Percentiles rank a stretch among this genome's conserved stretches.
Conservation (phyloP, 2,888 invertebrate genomes). For the Netelia inedita region DNA sequence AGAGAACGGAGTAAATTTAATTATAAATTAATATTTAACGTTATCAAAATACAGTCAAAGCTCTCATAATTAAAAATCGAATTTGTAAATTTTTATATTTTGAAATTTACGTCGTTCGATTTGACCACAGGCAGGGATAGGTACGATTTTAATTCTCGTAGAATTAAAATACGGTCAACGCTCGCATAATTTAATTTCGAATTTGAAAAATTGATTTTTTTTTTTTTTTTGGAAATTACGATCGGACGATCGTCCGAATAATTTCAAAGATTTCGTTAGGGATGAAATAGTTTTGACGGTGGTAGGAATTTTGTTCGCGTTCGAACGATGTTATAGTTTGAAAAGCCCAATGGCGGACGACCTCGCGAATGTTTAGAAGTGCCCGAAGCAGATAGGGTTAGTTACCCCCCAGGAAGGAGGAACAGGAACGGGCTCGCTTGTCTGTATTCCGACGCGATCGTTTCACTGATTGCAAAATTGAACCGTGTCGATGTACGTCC, state of each 20-base stretch:
- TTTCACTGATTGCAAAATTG: slow-evolving; percentile 11
- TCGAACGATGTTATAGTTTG: neutral
- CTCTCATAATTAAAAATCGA: no score
- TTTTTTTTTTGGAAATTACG: no score
- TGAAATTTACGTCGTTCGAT: no score
- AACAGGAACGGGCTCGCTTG: neutral
- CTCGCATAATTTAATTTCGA: no score
- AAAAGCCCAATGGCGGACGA: neutral
- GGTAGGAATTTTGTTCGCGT: neutral
- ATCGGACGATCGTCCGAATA: neutral
- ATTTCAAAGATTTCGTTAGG: neutral
- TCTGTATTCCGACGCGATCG: neutral
- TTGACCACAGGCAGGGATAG: no score
- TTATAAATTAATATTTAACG: no score
- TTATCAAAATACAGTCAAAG: no score
- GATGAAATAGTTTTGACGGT: neutral
- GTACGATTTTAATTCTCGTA: no score
- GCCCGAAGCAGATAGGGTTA: slow-evolving; percentile 1
- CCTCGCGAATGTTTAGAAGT: neutral
- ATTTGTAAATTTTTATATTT: no score
- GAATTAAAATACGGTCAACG: no score
- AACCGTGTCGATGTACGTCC: neutral
- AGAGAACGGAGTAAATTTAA: no score
- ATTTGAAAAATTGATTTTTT: no score
- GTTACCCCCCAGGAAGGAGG: neutral